Evolutionary conservation across 2,113 vertebrate species (phyloP).

Genomic region (Myrmecophaga tridactyla): DNA sequence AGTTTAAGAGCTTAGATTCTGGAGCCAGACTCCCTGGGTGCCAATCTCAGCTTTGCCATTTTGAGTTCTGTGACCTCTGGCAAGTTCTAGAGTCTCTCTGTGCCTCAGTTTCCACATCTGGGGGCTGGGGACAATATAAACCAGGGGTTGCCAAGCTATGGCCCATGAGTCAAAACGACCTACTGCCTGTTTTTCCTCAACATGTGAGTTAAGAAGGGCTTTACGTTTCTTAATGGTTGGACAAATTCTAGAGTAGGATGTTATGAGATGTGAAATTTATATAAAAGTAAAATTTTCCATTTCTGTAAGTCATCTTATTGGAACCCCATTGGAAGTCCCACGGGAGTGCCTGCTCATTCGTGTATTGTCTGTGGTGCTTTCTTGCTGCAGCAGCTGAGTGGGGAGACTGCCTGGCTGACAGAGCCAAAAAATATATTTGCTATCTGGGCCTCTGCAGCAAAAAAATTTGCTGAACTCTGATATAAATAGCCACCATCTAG

Average conservation of each 20-base stretch:
- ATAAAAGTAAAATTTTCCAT: neutral
- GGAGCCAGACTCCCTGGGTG: neutral
- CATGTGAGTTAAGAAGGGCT: neutral
- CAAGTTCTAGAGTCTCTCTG: neutral
- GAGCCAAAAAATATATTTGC: neutral
- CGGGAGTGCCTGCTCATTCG: neutral
- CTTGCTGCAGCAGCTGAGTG: too few species aligned
- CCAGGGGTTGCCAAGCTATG: neutral
- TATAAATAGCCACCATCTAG: neutral
- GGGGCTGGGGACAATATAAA: neutral
- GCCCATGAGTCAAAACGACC: accelerated
- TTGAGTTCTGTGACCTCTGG: neutral
- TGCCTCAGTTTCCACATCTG: neutral
- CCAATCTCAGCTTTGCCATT: neutral
- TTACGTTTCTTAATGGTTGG: neutral
- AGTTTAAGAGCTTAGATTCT: neutral
- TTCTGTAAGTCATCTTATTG: neutral
- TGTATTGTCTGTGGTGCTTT: neutral
- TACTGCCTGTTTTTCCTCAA: accelerated
- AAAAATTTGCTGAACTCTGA: neutral
- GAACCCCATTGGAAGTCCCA: neutral
- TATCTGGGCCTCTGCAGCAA: neutral
- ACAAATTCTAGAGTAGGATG: neutral
- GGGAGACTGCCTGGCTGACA: neutral
- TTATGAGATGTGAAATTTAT: neutral